Percentiles rank a stretch among this genome's conserved stretches.
These are phyloP conservation scores for Hemiprocne comata DNA, from an alignment of 2,113 vertebrate genomes.

Conservation along the genomic window DNA sequence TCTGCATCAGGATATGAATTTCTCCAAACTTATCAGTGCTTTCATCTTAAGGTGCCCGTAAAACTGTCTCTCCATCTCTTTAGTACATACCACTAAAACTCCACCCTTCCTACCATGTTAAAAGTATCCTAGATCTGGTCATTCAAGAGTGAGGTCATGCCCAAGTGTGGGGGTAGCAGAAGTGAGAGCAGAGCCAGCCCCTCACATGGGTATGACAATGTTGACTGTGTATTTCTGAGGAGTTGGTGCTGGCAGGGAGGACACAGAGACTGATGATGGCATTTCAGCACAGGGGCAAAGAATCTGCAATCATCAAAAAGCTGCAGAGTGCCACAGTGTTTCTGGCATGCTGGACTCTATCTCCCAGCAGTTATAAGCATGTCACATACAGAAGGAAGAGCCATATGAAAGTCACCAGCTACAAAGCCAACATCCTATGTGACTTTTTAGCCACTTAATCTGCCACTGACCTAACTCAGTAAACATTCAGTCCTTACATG, in stretches of 20 bases:
- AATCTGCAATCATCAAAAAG: not conserved
- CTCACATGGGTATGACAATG: not conserved
- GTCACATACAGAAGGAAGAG: not conserved
- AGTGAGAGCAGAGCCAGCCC: not conserved
- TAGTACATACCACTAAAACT: not conserved
- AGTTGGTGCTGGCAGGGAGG: not conserved
- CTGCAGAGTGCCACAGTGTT: not conserved
- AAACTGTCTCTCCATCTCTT: not conserved
- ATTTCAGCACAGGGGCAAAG: not conserved
- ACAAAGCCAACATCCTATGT: not conserved
- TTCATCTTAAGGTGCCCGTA: not conserved
- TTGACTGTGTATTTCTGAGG: not conserved
- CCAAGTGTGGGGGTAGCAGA: not conserved
- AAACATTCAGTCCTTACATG: not conserved
- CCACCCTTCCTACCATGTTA: not conserved
- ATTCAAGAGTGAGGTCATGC: not conserved
- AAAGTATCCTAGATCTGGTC: not conserved
- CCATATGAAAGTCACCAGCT: not conserved
- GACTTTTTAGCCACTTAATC: not conserved
- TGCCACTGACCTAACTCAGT: not conserved
- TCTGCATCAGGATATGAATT: not conserved
- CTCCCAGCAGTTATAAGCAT: not conserved
- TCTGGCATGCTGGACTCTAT: not conserved
- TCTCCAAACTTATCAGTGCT: not conserved
- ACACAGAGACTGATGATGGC: not conserved